Base-by-base conservation (phyloP, 1,140 invertebrate species). In the Drosophila nebulosa region DNA sequence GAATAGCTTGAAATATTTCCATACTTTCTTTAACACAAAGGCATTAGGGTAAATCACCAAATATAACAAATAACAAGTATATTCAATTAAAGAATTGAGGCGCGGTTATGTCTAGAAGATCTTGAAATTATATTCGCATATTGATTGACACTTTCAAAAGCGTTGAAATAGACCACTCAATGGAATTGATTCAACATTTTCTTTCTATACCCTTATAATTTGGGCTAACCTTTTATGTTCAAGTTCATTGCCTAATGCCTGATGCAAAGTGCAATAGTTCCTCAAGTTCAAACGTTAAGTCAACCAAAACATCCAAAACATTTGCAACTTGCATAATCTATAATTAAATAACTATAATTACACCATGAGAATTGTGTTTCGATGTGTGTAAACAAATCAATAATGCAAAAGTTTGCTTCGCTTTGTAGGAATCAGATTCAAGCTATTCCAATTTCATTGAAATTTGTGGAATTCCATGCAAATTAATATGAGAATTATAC, bases 1-100 rank as follows among this genome's bases (percentile, higher is more conserved):
- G 72, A 73, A 76, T 55, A 58, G 50, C 50, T 56, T 63, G 67
- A 78, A 75, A 62, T 69, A 77, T 66, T 46, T 46, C 39, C 39
- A 46, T 46, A 46, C 14, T 63, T 53, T n/a, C 21, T 56, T 30
- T 56, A 50, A 50, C 16, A 46, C 39, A 46, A 46, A 21, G 39
- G 39, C 16, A 46, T 46, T 10, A 46, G 16, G 12, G 18, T 18
- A 42, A 42, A 42, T 18, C 16, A 7, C 39, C 12, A 18, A 42
- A 10, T 42, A 42, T 42, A 9, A 46, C 39, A 46, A 46, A 46
- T 21, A 46, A 46, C 39, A 46, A 46, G 39, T 46, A 21, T 21
- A 21, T 46, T 46, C 39, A 46, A 46, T 46, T 46, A 10, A 46
- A 46, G 39, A 46, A 46, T 46, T 30, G 39, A 1, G 39, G 39